Evolutionary conservation across 2,113 vertebrate species (phyloP), one percentile per base, ranked within the genome.

Genomic region (Osmerus eperlanus): DNA sequence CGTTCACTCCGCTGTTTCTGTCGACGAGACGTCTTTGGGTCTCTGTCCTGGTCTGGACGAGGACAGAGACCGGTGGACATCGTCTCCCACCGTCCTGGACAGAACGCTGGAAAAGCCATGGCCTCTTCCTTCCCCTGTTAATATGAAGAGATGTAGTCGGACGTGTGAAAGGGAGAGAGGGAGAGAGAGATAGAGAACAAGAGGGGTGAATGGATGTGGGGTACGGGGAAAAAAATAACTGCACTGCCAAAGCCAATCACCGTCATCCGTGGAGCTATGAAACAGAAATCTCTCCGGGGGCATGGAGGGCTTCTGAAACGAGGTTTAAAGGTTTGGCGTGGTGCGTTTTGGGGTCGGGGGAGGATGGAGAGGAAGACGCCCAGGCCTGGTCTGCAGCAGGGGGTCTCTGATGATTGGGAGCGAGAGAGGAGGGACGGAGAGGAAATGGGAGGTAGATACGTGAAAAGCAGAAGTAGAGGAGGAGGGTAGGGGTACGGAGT

Each of bases 201-300:
- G 19, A 21, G 74, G 52, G 67, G 67, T 2, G 55, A 60, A 23
- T 47, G 67, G 62, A 71, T 41, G 56, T 36, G 58, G 70, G 62
- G 53, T 80, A 60, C 68, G 25, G 81, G 82, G 75, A 68, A 84
- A 83, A 84, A 76, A 81, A 84, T 77, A 75, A 19, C n/a, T 79
- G 81, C 84, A 85, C 84, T 83, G 81, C 78, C 83, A 81, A 75
- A 79, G 77, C 81, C 75, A 85, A 87, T 89, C 75, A 84, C 67
- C 54, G 18, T 78, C 78, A 29, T 82, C 60, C 75, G 78, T 75
- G 73, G 73, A 81, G 83, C 83, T 78, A 76, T 83, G 67, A 82
- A 79, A 83, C 77, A 77, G 76, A 74, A 75, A 66, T 70, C 32
- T 53, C 66, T 68, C 52, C 65, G 78, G 76, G 80, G 60, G 78